phyloP scores from a whole-genome alignment of 2,113 vertebrate species.

The Eupsittula cactorum region DNA sequence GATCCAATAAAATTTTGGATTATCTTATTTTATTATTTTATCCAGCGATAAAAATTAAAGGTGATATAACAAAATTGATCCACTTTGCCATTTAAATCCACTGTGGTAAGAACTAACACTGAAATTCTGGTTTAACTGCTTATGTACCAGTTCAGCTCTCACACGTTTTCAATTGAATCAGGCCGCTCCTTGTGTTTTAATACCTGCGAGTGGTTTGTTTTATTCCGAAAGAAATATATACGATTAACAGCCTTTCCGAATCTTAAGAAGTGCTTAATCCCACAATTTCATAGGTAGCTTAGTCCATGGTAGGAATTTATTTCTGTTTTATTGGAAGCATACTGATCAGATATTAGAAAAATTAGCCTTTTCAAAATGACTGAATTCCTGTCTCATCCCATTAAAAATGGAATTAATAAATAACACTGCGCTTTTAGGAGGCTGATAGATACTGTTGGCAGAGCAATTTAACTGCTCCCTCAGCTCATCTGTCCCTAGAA shows the following conservation, averaged over 20 bases:
- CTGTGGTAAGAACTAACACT: not conserved
- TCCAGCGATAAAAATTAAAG: not conserved
- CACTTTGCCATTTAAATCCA: not conserved
- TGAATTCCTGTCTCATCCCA: not conserved
- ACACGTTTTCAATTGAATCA: not conserved
- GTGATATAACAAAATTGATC: not conserved
- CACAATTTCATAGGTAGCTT: not conserved
- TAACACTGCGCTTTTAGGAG: not conserved
- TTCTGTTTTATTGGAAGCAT: not conserved
- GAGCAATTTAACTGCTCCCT: not conserved
- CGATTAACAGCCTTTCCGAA: not conserved
- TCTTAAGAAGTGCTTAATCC: not conserved
- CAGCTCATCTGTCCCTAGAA: not conserved
- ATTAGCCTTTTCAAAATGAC: not conserved
- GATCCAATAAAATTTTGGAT: no score
- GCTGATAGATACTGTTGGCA: not conserved
- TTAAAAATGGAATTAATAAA: not conserved
- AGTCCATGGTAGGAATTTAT: not conserved
- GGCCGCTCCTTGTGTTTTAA: not conserved
- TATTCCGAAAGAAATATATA: not conserved
- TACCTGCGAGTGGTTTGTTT: not conserved
- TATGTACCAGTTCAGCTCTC: not conserved
- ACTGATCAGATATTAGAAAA: not conserved
- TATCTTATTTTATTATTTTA: no score
- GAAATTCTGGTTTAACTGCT: slow-evolving; percentile 13